Percentiles rank a stretch among this genome's conserved stretches.
These are phyloP conservation scores for Proterorhinus semilunaris DNA, from an alignment of 2,113 vertebrate genomes.

Conservation along the genomic window DNA sequence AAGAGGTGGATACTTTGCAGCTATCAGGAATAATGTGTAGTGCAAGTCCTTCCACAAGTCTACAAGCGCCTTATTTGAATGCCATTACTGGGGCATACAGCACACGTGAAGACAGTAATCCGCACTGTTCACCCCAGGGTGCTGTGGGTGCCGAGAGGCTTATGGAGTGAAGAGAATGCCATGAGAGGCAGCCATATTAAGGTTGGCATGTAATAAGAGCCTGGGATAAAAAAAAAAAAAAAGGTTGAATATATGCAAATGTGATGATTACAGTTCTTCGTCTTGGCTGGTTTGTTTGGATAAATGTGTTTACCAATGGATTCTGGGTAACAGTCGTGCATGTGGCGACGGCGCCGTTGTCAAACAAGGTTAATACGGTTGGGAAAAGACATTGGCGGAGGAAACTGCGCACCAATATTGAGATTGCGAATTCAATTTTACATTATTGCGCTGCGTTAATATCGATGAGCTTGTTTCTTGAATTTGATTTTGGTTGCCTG, in stretches of 20 bases:
- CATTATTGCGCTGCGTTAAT: too few relatives aligned
- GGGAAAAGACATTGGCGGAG: constrained; percentile 15
- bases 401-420: background rate
- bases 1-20: constrained; percentile 8
- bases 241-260: constrained; percentile 9
- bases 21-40: constrained; percentile 70
- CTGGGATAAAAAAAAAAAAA: background rate
- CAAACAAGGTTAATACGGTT: background rate
- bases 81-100: constrained; percentile 29
- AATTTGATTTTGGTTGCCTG: too few relatives aligned
- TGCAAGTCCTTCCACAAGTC: constrained; percentile 37
- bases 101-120: constrained; percentile 33
- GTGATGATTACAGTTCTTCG: constrained; percentile 27
- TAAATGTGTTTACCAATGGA: too few relatives aligned
- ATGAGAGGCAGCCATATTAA: constrained; percentile 21
- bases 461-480: too few relatives aligned
- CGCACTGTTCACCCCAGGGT: constrained; percentile 38
- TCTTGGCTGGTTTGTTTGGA: constrained; percentile 15
- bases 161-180: constrained; percentile 28
- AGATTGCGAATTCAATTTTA: too few relatives aligned
- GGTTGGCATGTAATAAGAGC: constrained; percentile 8
- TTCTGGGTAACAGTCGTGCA: too few relatives aligned
- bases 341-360: too few relatives aligned
- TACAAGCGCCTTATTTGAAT: constrained; percentile 22
- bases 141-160: constrained; percentile 16